A percentile compares a stretch with the other conserved stretches of the same genome.
phyloP scores from a whole-genome alignment of 2,888 invertebrate species.

The Acrobasis repandana region DNA sequence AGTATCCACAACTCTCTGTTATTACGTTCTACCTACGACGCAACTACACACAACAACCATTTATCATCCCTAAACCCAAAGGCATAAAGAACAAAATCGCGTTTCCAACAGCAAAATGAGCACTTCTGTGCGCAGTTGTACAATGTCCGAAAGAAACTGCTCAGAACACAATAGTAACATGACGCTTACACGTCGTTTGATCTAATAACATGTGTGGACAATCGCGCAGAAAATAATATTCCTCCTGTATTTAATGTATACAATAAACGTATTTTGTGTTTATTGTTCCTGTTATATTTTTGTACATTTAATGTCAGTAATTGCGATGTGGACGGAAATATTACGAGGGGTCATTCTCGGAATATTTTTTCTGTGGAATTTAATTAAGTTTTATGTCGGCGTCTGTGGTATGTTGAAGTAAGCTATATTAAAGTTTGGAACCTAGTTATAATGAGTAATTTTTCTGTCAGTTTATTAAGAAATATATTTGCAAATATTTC shows the following conservation, averaged over 20 bases:
- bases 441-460: too few relatives aligned
- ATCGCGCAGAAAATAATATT: slow-evolving; percentile 57
- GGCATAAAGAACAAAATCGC: slow-evolving; percentile 17
- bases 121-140: slow-evolving; percentile 21
- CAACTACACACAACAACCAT: slow-evolving; percentile 7
- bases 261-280: slow-evolving; percentile 46
- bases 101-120: background rate
- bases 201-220: slow-evolving; percentile 59
- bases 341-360: slow-evolving; percentile 5
- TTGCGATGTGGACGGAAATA: slow-evolving; percentile 10
- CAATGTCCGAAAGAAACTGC: slow-evolving; percentile 30
- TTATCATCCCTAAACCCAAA: background rate
- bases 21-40: slow-evolving; percentile 38
- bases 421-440: too few relatives aligned
- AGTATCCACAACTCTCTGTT: slow-evolving; percentile 36
- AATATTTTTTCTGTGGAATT: slow-evolving; percentile 5
- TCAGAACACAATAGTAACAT: slow-evolving; percentile 48
- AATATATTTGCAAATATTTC: too few relatives aligned
- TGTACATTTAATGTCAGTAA: slow-evolving; percentile 20
- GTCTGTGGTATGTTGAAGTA: too few relatives aligned
- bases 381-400: slow-evolving; percentile 2
- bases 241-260: slow-evolving; percentile 53
- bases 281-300: slow-evolving; percentile 36
- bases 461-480: too few relatives aligned
- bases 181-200: slow-evolving; percentile 45